These are phyloP conservation scores for Hedychridium roseum DNA, from an alignment of 2,888 invertebrate species.

Conservation along the genomic window DNA sequence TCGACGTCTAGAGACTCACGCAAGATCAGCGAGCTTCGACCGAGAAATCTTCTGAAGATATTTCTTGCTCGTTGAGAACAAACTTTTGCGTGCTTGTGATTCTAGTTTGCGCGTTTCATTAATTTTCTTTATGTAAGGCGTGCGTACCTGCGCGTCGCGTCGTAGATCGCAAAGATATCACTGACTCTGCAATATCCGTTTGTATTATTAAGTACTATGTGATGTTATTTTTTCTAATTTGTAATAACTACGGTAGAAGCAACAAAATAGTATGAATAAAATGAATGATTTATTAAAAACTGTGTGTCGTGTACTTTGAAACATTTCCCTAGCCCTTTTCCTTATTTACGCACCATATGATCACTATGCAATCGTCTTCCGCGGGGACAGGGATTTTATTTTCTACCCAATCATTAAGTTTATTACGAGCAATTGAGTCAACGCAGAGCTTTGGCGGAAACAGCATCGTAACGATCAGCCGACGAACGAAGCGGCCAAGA, in stretches of 20 bases:
- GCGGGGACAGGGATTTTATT: slow-evolving; percentile 7
- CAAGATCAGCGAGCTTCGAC: slow-evolving; percentile 16
- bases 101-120: too few species aligned
- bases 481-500: too few species aligned
- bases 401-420: too few species aligned
- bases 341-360: not conserved
- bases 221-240: slow-evolving; percentile 53
- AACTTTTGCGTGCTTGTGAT: slow-evolving; percentile 6
- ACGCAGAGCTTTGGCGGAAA: too few species aligned
- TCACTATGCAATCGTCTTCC: not conserved
- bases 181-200: slow-evolving; percentile 44
- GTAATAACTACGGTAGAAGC: slow-evolving; percentile 46
- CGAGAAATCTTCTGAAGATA: slow-evolving; percentile 17
- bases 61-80: slow-evolving; percentile 7
- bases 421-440: too few species aligned
- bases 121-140: too few species aligned
- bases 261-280: slow-evolving; percentile 31
- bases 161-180: slow-evolving; percentile 22
- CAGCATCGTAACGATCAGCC: too few species aligned
- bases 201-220: slow-evolving; percentile 44
- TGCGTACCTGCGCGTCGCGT: slow-evolving; percentile 23
- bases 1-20: slow-evolving; percentile 6
- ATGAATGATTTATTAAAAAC: slow-evolving; percentile 28
- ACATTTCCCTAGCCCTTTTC: not conserved
- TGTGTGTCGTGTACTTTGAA: not conserved